These are phyloP conservation scores for Spea hammondii DNA, from an alignment of 2,797 vertebrate species.

Conservation along the genomic window DNA sequence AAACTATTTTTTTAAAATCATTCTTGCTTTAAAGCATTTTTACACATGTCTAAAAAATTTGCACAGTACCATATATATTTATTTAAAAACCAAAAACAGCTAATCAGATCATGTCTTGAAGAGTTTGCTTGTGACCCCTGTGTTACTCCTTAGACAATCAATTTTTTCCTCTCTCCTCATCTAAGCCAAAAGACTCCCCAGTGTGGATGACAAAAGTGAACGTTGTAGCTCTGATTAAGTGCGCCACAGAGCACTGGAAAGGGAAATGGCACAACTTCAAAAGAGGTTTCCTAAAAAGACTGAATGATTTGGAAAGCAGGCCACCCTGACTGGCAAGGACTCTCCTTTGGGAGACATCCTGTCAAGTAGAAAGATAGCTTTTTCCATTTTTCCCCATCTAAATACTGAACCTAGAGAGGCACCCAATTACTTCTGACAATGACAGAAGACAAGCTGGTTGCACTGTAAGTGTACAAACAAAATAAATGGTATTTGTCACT, in stretches of 20 bases:
- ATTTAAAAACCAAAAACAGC: neutral
- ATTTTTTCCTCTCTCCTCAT: conserved; percentile 19
- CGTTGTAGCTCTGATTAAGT: conserved; percentile 15
- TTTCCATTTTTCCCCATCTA: conserved; percentile 37
- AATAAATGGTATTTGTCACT: conserved; percentile 36
- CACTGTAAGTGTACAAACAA: conserved; percentile 22
- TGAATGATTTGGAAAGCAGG: conserved; percentile 44
- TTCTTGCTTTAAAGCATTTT: no score
- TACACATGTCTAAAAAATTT: no score
- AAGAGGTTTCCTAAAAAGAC: conserved; percentile 46
- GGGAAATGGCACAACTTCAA: conserved; percentile 43
- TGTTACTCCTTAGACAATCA: conserved; percentile 7
- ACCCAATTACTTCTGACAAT: conserved; percentile 43
- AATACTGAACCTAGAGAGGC: conserved; percentile 31
- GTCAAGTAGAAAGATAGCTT: conserved; percentile 43
- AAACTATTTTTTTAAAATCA: no score
- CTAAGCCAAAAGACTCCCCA: conserved; percentile 13
- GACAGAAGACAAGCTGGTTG: conserved; percentile 31
- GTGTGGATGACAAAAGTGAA: conserved; percentile 9
- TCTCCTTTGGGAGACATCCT: conserved; percentile 35
- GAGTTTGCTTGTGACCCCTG: conserved; percentile 3
- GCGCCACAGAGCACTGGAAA: conserved; percentile 30
- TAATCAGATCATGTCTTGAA: neutral
- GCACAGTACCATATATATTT: no score
- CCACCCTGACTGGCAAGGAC: conserved; percentile 39